Conservation (phyloP, 2,888 invertebrate species). For the Agrochola litura region DNA sequence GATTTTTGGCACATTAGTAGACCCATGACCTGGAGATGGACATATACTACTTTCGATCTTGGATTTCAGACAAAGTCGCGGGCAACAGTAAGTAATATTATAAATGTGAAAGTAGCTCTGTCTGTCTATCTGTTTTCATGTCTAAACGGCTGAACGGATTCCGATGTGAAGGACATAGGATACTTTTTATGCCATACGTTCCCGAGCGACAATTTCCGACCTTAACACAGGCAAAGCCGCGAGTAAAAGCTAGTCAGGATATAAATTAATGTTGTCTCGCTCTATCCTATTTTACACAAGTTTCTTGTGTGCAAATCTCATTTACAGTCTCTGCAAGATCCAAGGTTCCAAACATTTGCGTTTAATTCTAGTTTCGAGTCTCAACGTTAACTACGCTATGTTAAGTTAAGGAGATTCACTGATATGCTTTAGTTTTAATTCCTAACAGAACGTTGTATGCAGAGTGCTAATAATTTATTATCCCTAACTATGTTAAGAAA, state of each 20-base stretch:
- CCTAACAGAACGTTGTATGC: too few relatives aligned
- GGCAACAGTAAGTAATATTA: too few relatives aligned
- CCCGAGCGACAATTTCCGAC: background rate
- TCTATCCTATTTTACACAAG: conserved; percentile 20
- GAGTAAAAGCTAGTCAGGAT: background rate
- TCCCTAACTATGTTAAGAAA: too few relatives aligned
- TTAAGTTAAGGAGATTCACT: too few relatives aligned
- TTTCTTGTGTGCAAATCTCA: conserved; percentile 22
- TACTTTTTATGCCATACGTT: background rate
- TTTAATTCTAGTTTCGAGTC: conserved; percentile 29
- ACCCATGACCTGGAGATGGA: too few relatives aligned
- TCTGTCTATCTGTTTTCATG: background rate
- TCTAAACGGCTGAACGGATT: background rate
- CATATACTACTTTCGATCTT: too few relatives aligned
- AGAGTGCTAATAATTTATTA: too few relatives aligned
- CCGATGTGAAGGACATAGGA: background rate
- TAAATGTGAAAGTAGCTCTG: background rate
- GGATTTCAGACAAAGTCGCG: too few relatives aligned
- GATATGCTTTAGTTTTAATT: too few relatives aligned
- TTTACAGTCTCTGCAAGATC: conserved; percentile 21
- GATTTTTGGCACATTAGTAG: too few relatives aligned
- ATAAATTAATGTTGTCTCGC: conserved; percentile 4
- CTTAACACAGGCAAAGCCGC: background rate
- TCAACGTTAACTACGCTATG: background rate
- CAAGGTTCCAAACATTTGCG: conserved; percentile 37